Percentiles rank a stretch among this genome's conserved stretches.
Evolutionary conservation across 2,888 invertebrate species (phyloP).

Genomic region (Synergus gifuensis): DNA sequence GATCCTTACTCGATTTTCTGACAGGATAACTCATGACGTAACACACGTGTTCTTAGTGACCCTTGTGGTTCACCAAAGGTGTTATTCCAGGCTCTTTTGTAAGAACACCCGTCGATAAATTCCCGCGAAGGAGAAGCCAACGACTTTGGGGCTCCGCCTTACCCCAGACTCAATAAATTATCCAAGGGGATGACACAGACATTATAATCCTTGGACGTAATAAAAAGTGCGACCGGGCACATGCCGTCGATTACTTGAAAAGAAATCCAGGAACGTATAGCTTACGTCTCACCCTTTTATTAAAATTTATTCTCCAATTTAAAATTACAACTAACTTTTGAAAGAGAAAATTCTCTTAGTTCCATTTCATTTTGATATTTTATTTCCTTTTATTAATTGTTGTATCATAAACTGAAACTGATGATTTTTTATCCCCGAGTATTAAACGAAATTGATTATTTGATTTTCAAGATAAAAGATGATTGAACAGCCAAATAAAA

Average conservation of each 20-base stretch:
- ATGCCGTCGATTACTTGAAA: constrained; percentile 15
- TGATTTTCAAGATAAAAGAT: too few species aligned
- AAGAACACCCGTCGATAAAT: constrained; percentile 68
- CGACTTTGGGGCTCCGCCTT: constrained; percentile 53
- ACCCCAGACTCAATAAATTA: constrained; percentile 66
- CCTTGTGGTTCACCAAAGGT: constrained; percentile 59
- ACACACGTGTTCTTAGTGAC: constrained; percentile 63
- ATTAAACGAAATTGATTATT: too few species aligned
- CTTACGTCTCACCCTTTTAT: background rate
- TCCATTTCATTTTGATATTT: background rate
- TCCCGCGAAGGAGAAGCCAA: constrained; percentile 53
- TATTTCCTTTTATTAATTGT: background rate
- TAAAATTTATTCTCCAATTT: background rate
- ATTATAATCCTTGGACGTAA: constrained; percentile 67
- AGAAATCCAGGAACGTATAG: background rate
- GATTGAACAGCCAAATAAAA: background rate
- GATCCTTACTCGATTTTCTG: constrained; percentile 26
- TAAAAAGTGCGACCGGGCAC: constrained; percentile 54
- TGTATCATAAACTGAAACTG: too few species aligned
- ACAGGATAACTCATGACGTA: constrained; percentile 52
- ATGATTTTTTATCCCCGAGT: too few species aligned
- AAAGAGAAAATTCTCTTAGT: background rate
- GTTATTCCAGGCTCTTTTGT: constrained; percentile 54
- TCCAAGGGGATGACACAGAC: constrained; percentile 69
- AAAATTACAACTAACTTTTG: background rate